Percentiles rank a stretch among this genome's conserved stretches.
Evolutionary conservation across 2,888 invertebrate genomes (phyloP).

Genomic region (Hetaerina titia): DNA sequence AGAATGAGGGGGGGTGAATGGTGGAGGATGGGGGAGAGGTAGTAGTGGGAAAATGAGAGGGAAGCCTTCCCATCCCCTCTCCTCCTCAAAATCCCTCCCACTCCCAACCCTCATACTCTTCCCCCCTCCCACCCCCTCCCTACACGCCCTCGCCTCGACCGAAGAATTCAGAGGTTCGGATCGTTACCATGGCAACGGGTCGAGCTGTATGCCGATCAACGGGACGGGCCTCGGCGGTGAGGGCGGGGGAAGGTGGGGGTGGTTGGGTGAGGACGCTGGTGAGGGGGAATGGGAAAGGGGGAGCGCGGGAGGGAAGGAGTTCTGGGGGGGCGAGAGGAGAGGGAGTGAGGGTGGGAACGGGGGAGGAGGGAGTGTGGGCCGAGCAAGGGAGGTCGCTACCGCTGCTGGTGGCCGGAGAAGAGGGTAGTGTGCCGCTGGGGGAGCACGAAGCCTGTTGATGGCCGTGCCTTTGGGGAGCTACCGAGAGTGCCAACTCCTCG

Average conservation of each 20-base stretch:
- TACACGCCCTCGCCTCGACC: neutral
- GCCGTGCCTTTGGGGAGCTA: neutral
- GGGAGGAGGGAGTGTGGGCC: neutral
- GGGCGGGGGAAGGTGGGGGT: neutral
- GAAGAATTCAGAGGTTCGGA: conserved; percentile 63
- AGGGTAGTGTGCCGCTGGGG: conserved; percentile 49
- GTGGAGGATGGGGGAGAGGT: too few species aligned
- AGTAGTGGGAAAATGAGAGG: too few species aligned
- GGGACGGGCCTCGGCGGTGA: neutral
- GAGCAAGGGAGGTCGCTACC: neutral
- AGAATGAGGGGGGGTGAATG: too few species aligned
- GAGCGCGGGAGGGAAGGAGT: neutral
- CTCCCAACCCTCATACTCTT: neutral
- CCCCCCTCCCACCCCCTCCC: neutral
- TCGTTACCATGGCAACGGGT: conserved; percentile 66
- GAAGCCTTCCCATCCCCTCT: neutral
- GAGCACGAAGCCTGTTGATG: conserved; percentile 52
- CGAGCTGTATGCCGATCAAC: conserved; percentile 51
- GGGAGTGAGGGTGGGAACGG: neutral
- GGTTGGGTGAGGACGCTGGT: neutral
- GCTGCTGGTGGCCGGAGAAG: conserved; percentile 32
- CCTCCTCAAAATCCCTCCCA: neutral
- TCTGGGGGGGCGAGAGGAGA: too few species aligned
- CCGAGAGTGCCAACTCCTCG: neutral
- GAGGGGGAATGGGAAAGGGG: neutral